Percentiles rank a stretch among this genome's conserved stretches.
These are phyloP conservation scores for Zaprionus ornatus DNA, from an alignment of 1,140 invertebrate genomes.

Conservation along the genomic window DNA sequence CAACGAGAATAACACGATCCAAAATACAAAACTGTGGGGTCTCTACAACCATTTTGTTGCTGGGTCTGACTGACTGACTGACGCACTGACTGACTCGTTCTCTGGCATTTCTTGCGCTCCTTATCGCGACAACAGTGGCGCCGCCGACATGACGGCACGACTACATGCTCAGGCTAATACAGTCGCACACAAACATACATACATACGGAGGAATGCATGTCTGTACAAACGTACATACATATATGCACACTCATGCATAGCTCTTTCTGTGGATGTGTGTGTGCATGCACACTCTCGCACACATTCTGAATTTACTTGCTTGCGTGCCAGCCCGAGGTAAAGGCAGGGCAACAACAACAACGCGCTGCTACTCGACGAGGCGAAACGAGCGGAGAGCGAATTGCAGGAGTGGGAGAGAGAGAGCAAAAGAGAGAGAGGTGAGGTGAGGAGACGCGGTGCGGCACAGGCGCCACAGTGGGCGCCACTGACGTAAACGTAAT, in stretches of 20 bases:
- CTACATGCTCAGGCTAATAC: constrained; percentile 54
- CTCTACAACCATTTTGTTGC: constrained; percentile 72
- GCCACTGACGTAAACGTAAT: constrained; percentile 84
- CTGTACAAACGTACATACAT: constrained; percentile 27
- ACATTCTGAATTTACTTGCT: constrained; percentile 65
- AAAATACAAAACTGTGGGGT: constrained; percentile 57
- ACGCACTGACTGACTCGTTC: constrained; percentile 28
- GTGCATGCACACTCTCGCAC: constrained; percentile 9
- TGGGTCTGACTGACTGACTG: constrained; percentile 16
- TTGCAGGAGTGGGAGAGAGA: background rate
- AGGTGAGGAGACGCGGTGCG: constrained; percentile 52
- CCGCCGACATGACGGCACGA: constrained; percentile 74
- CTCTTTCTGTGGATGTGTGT: background rate
- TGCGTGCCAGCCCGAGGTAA: constrained; percentile 64
- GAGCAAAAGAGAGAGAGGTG: constrained; percentile 33
- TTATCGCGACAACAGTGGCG: constrained; percentile 78
- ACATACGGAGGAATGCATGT: constrained; percentile 21
- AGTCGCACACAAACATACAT: constrained; percentile 11
- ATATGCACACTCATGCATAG: constrained; percentile 10
- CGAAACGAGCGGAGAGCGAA: constrained; percentile 14
- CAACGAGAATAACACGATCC: background rate
- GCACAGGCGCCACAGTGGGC: constrained; percentile 78
- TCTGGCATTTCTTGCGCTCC: constrained; percentile 74
- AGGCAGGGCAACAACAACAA: constrained; percentile 40
- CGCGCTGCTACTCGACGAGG: constrained; percentile 10